phyloP scores from a whole-genome alignment of 1,140 invertebrate genomes.

The Aphaenogaster floridana region DNA sequence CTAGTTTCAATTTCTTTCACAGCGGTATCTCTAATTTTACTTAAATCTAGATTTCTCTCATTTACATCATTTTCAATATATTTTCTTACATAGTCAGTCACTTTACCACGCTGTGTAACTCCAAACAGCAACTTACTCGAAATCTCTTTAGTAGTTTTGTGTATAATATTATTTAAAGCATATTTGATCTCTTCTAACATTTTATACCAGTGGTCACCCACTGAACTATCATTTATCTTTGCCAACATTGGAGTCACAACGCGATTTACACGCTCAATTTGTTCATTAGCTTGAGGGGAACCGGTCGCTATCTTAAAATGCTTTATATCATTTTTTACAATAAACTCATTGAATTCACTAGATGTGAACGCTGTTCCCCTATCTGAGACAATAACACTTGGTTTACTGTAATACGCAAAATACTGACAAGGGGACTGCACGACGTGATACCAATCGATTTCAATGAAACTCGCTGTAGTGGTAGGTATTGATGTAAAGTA shows the following conservation, averaged over 20 bases:
- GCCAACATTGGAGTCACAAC: background rate
- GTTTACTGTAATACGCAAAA: background rate
- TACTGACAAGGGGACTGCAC: background rate
- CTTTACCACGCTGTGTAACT: background rate
- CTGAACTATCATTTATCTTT: background rate
- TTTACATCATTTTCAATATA: background rate
- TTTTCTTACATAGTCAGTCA: background rate
- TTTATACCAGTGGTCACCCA: background rate
- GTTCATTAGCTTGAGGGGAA: too few relatives aligned
- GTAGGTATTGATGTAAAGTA: too few relatives aligned
- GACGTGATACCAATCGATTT: too few relatives aligned
- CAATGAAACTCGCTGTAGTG: too few relatives aligned
- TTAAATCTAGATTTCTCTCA: too few relatives aligned
- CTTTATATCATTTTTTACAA: background rate
- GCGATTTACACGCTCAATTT: background rate
- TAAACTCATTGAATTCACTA: background rate
- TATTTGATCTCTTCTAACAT: background rate
- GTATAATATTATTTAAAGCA: too few relatives aligned
- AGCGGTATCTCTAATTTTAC: background rate
- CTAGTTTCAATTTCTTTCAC: background rate
- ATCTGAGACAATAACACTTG: background rate
- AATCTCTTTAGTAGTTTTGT: background rate
- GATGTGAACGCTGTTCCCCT: background rate
- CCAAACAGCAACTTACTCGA: background rate
- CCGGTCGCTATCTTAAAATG: too few relatives aligned